phyloP scores from a whole-genome alignment of 2,113 vertebrate genomes.

The Accipiter cooperii region DNA sequence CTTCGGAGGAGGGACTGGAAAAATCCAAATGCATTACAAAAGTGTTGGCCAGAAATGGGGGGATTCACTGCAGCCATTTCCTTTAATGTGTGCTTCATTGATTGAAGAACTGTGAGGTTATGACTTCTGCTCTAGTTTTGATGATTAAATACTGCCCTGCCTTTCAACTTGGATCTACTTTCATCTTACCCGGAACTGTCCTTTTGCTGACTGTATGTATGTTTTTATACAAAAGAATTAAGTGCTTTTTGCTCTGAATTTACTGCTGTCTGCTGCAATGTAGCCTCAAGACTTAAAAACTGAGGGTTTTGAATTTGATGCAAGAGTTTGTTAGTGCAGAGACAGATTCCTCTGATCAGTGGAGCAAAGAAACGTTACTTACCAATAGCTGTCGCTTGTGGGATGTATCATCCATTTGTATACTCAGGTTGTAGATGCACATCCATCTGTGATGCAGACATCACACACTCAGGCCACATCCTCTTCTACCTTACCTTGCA shows the following conservation, averaged over 20 bases:
- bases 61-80: neutral
- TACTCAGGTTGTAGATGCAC: neutral
- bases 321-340: neutral
- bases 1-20: neutral
- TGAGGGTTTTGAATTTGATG: neutral
- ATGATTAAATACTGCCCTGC: neutral
- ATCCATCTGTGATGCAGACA: neutral
- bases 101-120: neutral
- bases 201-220: neutral
- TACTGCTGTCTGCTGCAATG: neutral
- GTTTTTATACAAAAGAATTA: neutral
- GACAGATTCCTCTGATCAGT: neutral
- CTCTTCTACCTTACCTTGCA: neutral
- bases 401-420: too few species aligned
- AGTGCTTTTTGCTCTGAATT: neutral
- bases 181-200: neutral
- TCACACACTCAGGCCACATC: neutral
- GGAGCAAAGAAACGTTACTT: neutral
- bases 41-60: neutral
- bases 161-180: neutral
- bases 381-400: rapidly evolving
- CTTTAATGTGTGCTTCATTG: neutral
- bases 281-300: neutral
- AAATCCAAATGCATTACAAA: neutral
- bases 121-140: neutral